These are phyloP conservation scores for Drosophila mimetica DNA, from an alignment of 2,888 invertebrate genomes.

Conservation along the genomic window DNA sequence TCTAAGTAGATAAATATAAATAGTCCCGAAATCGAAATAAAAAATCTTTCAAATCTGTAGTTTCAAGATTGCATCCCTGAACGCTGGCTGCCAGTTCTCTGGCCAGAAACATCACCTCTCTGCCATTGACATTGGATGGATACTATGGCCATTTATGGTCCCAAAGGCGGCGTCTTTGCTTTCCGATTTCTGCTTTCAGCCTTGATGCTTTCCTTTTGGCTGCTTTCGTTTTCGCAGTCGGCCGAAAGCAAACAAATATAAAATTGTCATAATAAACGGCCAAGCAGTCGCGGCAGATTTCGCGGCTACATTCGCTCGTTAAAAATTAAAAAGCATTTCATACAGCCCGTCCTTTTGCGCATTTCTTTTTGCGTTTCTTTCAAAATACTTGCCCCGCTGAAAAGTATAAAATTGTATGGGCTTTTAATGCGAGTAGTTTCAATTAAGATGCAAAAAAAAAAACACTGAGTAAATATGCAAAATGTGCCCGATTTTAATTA, in stretches of 20 bases:
- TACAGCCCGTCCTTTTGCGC: constrained; percentile 25
- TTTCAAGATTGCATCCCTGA: constrained; percentile 1
- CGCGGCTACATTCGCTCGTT: constrained; percentile 63
- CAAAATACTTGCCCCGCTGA: constrained; percentile 36
- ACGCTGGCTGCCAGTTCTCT: constrained; percentile 17
- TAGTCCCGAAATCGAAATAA: too few species aligned
- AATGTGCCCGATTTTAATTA: constrained; percentile 63
- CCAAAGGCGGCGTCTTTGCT: constrained; percentile 63
- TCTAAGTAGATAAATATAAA: too few species aligned
- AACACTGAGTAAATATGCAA: constrained; percentile 41
- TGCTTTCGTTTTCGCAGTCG: constrained; percentile 63
- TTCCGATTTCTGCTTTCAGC: constrained; percentile 10
- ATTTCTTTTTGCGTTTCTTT: constrained; percentile 21
- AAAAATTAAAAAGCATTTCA: constrained; percentile 69
- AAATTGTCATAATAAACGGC: constrained; percentile 72
- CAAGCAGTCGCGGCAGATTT: constrained; percentile 34
- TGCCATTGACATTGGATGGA: constrained; percentile 70
- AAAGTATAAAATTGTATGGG: constrained; percentile 48
- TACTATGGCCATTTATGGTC: constrained; percentile 65
- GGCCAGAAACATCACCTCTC: constrained; percentile 21
- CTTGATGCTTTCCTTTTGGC: constrained; percentile 40
- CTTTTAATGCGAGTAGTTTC: constrained; percentile 63
- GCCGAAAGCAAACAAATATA: constrained; percentile 61
- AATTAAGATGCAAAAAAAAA: constrained; percentile 68
- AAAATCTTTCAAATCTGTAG: background rate